A percentile compares a stretch with the other conserved stretches of the same genome.
Evolutionary conservation across 2,888 invertebrate genomes (phyloP).

Genomic region (Eupsilia transversa): DNA sequence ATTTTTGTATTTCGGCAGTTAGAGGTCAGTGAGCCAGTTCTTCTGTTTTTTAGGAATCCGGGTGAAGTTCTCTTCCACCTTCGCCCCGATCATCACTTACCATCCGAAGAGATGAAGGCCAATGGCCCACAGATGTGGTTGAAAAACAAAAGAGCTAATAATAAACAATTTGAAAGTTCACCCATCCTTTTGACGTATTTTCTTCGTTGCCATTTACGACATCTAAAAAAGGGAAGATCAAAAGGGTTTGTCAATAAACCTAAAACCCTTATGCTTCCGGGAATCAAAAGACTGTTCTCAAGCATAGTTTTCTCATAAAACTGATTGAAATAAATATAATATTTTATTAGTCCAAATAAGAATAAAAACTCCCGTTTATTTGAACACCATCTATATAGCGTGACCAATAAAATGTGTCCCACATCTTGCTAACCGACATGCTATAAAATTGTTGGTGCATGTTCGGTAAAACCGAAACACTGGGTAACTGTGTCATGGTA

Average conservation of each 20-base stretch:
- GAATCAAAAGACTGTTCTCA: background rate
- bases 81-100: no score
- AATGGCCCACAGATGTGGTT: no score
- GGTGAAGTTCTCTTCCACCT: no score
- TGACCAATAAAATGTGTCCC: conserved; percentile 56
- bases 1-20: no score
- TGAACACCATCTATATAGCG: conserved; percentile 32
- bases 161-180: background rate
- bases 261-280: background rate
- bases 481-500: conserved; percentile 36
- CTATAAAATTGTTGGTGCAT: conserved; percentile 58
- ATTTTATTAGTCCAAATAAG: conserved; percentile 30
- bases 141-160: background rate
- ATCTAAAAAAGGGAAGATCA: background rate
- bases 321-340: conserved; percentile 34
- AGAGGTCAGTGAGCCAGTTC: no score
- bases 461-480: conserved; percentile 28
- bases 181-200: background rate
- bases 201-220: background rate
- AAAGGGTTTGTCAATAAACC: background rate
- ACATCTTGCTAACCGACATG: conserved; percentile 25
- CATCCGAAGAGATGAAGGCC: no score
- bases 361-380: conserved; percentile 29
- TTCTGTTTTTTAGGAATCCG: no score
- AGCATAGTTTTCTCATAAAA: conserved; percentile 4